These are phyloP conservation scores for Stictocephala bisonia DNA, from an alignment of 2,888 invertebrate species.

Conservation along the genomic window DNA sequence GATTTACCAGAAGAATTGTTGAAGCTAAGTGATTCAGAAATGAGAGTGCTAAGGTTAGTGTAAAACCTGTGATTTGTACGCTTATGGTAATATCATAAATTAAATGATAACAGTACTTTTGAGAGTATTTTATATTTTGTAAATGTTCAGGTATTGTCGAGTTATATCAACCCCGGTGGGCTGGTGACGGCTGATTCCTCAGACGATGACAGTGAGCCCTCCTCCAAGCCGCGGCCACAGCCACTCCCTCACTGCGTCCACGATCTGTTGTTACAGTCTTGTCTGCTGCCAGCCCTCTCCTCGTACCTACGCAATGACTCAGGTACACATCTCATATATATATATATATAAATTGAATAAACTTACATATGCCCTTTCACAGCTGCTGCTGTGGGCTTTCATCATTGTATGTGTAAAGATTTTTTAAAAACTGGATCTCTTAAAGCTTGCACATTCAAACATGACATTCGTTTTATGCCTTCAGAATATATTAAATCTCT, in stretches of 20 bases:
- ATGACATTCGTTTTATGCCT: no score
- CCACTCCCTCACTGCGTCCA: constrained; percentile 78
- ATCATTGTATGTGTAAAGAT: neutral
- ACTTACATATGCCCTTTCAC: neutral
- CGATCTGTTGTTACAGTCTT: constrained; percentile 82
- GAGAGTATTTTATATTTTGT: no score
- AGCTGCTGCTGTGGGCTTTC: neutral
- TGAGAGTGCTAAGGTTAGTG: no score
- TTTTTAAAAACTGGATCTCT: neutral
- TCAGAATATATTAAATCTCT: no score
- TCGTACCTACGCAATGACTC: constrained; percentile 95
- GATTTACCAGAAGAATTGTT: no score
- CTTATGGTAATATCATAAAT: no score
- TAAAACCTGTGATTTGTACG: no score
- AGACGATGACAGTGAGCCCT: constrained; percentile 40
- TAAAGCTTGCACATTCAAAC: neutral
- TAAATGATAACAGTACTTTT: no score
- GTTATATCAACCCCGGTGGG: constrained; percentile 81
- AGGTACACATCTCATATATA: constrained; percentile 65
- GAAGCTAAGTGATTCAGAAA: no score
- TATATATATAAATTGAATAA: no score
- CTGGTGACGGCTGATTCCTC: constrained; percentile 51
- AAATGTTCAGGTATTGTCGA: constrained; percentile 84
- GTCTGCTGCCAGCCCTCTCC: constrained; percentile 87
- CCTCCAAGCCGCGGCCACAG: constrained; percentile 69